phyloP scores from a whole-genome alignment of 2,113 vertebrate genomes.

The Tachysurus fulvidraco region DNA sequence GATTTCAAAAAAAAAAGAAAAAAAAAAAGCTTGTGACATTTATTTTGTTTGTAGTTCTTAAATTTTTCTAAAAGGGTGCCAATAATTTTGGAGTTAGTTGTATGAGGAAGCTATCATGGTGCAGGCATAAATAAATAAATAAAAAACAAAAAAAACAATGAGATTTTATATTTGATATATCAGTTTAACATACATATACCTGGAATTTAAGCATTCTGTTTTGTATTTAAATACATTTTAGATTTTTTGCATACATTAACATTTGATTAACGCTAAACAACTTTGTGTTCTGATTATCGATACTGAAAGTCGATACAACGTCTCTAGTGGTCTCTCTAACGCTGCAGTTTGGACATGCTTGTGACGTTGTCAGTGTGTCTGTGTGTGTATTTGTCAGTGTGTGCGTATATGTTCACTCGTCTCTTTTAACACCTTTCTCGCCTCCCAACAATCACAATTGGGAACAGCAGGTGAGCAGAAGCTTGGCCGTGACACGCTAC shows the following conservation, averaged over 20 bases:
- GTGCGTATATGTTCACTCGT: slow-evolving; percentile 60
- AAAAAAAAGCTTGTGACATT: not conserved
- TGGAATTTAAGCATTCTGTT: not conserved
- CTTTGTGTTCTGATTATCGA: not conserved
- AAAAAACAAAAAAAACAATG: too few species aligned
- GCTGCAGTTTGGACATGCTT: slow-evolving; percentile 22
- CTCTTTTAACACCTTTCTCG: slow-evolving; percentile 74
- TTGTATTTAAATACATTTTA: not conserved
- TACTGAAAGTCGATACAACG: not conserved
- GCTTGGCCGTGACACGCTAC: slow-evolving; percentile 68
- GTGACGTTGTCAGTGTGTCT: slow-evolving; percentile 49
- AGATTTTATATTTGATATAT: not conserved
- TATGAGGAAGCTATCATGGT: not conserved
- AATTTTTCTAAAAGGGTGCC: not conserved
- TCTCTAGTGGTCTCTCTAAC: not conserved
- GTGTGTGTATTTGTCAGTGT: slow-evolving; percentile 43
- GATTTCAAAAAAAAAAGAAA: too few species aligned
- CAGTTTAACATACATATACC: not conserved
- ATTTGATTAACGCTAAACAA: not conserved
- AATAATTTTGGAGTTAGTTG: not conserved
- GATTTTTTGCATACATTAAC: not conserved
- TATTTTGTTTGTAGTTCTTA: not conserved
- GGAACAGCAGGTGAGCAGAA: slow-evolving; percentile 83
- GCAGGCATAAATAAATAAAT: not conserved
- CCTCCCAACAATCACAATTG: slow-evolving; percentile 74